phyloP scores from a whole-genome alignment of 2,113 vertebrate species.

The Podarcis muralis region DNA sequence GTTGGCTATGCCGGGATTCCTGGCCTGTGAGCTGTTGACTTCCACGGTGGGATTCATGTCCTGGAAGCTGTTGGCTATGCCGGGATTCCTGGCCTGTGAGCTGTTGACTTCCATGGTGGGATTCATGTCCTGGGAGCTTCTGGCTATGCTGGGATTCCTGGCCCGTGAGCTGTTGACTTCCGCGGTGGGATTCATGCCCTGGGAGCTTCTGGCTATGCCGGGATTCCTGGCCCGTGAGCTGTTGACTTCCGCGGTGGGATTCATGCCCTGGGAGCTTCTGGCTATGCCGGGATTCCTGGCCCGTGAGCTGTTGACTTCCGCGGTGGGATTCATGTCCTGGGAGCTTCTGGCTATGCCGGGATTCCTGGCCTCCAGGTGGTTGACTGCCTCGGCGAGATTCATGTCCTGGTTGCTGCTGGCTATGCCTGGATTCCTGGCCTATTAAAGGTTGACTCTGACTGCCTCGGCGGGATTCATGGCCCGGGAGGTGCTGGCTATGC shows the following conservation, averaged over 20 bases:
- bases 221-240: background rate
- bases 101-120: background rate
- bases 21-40: background rate
- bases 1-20: background rate
- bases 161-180: background rate
- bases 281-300: background rate
- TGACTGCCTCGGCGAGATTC: background rate
- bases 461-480: background rate
- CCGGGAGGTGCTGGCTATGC: background rate
- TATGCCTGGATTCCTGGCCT: background rate
- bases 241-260: background rate
- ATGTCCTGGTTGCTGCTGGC: background rate
- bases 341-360: background rate
- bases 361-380: background rate
- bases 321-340: background rate
- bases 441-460: background rate
- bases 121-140: background rate
- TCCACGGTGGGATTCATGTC: background rate
- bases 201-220: background rate
- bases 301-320: background rate
- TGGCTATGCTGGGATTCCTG: background rate
- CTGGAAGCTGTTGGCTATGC: background rate
- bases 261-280: background rate
- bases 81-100: background rate
- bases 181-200: background rate